phyloP scores from a whole-genome alignment of 2,797 vertebrate genomes.

The Setipinna tenuifilis region DNA sequence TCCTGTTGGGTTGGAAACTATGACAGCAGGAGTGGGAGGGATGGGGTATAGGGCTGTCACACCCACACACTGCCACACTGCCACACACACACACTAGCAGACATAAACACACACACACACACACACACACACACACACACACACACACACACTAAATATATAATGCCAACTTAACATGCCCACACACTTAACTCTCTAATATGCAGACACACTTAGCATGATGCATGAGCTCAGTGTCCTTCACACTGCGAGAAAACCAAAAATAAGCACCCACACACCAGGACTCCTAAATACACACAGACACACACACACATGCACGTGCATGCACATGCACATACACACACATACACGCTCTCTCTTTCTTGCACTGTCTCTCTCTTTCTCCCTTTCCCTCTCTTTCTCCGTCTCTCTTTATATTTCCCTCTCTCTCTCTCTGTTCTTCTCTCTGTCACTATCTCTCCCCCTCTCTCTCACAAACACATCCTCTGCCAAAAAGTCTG shows the following conservation, averaged over 20 bases:
- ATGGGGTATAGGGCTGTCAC: background rate
- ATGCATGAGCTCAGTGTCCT: background rate
- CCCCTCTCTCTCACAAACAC: too few species aligned
- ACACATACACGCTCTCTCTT: background rate
- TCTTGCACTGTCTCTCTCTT: too few species aligned
- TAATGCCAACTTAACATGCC: background rate
- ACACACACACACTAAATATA: constrained; percentile 13
- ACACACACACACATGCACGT: background rate
- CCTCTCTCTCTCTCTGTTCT: too few species aligned
- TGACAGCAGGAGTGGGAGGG: constrained; percentile 27
- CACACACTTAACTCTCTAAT: background rate
- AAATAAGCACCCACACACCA: background rate
- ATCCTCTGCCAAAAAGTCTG: constrained; percentile 5
- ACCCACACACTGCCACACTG: constrained; percentile 4
- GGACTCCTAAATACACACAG: too few species aligned
- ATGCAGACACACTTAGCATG: background rate
- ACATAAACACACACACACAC: background rate
- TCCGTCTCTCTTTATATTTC: too few species aligned
- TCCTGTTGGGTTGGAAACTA: constrained; percentile 49
- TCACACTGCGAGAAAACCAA: background rate
- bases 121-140: background rate
- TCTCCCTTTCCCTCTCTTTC: too few species aligned
- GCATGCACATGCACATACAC: background rate
- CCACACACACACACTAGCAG: background rate
- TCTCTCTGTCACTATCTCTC: too few species aligned